These are phyloP conservation scores for Hipparchia semele DNA, from an alignment of 2,888 invertebrate species.

Conservation along the genomic window DNA sequence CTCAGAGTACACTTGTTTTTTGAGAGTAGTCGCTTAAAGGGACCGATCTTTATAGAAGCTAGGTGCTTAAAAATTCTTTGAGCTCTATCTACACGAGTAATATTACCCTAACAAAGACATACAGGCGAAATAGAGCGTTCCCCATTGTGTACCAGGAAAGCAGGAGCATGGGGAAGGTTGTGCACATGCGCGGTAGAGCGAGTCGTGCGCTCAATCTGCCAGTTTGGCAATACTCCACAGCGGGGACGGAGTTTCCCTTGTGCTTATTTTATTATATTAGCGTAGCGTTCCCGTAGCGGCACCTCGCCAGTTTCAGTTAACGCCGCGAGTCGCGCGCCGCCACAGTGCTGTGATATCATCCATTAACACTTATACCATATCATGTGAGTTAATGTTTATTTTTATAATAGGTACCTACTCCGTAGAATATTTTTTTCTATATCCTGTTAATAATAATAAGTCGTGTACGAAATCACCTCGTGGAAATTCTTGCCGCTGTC, in stretches of 20 bases:
- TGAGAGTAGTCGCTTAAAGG: neutral
- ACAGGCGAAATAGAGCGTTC: slow-evolving; percentile 18
- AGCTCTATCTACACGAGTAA: neutral
- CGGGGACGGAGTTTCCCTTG: slow-evolving; percentile 6
- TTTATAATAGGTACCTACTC: neutral
- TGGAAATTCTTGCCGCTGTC: neutral
- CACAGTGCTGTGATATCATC: slow-evolving; percentile 62
- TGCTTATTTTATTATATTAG: slow-evolving; percentile 4
- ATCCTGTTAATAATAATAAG: neutral
- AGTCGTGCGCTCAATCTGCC: slow-evolving; percentile 49
- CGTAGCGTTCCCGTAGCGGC: slow-evolving; percentile 36
- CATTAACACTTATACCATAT: slow-evolving; percentile 49
- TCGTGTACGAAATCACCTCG: neutral
- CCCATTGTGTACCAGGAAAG: slow-evolving; percentile 26
- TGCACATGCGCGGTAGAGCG: slow-evolving; percentile 47
- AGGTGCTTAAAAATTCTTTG: slow-evolving; percentile 13
- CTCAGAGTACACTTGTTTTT: neutral
- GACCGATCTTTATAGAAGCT: neutral
- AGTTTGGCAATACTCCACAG: slow-evolving; percentile 41
- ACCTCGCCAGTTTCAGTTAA: slow-evolving; percentile 56
- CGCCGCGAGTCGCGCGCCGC: slow-evolving; percentile 58
- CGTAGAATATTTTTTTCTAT: neutral
- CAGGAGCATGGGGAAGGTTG: slow-evolving; percentile 31
- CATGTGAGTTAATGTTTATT: slow-evolving; percentile 39
- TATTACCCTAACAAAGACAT: slow-evolving; percentile 16